Percentiles rank a stretch among this genome's conserved stretches.
Evolutionary conservation across 1,140 invertebrate genomes (phyloP).

Genomic region (Drosophila bocqueti): DNA sequence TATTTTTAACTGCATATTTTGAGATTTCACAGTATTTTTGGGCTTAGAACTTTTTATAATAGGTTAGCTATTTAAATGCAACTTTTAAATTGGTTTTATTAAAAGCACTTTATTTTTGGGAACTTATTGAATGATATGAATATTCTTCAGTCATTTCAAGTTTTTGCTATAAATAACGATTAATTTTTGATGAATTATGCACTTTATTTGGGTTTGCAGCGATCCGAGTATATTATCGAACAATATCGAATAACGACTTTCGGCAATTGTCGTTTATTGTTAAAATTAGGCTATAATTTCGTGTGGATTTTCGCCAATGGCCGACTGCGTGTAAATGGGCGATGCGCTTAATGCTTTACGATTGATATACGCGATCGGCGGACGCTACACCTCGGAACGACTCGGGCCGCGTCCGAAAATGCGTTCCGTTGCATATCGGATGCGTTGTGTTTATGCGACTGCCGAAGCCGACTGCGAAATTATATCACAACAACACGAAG

Average conservation of each 20-base stretch:
- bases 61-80: not conserved
- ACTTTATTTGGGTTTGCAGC: conserved; percentile 17
- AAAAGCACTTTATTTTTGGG: not conserved
- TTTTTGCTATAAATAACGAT: not conserved
- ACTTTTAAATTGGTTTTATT: not conserved
- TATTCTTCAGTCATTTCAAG: conserved; percentile 12
- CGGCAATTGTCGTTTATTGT: conserved; percentile 20
- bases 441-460: conserved; percentile 85
- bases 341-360: conserved; percentile 82
- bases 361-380: conserved; percentile 85
- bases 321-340: conserved; percentile 63
- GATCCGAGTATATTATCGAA: conserved; percentile 1
- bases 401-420: conserved; percentile 85
- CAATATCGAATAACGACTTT: conserved; percentile 14
- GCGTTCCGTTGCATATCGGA: conserved; percentile 85
- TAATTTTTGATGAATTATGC: conserved; percentile 1
- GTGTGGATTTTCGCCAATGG: conserved; percentile 43
- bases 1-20: not conserved
- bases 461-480: conserved; percentile 83
- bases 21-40: not conserved
- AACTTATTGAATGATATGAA: not conserved
- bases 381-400: conserved; percentile 85
- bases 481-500: conserved; percentile 84
- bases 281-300: conserved; percentile 16
- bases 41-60: not conserved